Base-by-base conservation (phyloP, 2,888 invertebrate genomes). In the Limnephilus auricula region DNA sequence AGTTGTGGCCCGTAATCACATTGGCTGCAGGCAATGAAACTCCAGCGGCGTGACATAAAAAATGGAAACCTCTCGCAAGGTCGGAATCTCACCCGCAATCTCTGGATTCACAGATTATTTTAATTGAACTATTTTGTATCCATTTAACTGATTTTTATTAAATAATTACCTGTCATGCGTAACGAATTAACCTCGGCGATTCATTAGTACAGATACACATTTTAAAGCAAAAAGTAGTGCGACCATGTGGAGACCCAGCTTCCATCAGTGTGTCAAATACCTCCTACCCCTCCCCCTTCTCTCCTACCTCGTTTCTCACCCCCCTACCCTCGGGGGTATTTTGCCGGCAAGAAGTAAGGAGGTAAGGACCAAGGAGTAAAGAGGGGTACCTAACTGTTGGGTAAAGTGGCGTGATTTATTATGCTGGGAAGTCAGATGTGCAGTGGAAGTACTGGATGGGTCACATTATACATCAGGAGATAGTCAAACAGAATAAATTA, bases 401-500 rank as follows among this genome's bases (percentile, higher is more conserved):
- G 45, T 86, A 32, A 65, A 40, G 50, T 65, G 86, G 86, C 86
- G 30, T 31, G 86, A 86, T 86, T 86, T 86, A 86, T 86, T 50
- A 86, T 86, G 86, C 86, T 65, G 18, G 65, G 50, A 86, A 65
- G 32, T 86, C 50, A 50, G 86, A 86, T 86, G 65, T 86, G 86
- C 86, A 86, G 15, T 34, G 30, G 18, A 40, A 85, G 40, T 85
- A 34, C n/a, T 40, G 45, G 84, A 85, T 37, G 84, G 84, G 84
- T 37, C 84, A 37, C 40, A 84, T 85, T 85, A 85, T 85, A 40
- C 40, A 34, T 85, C 40, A 40, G 45, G 84, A 85, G 40, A 40
- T 80, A 85, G 84, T 85, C 84, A 85, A 85, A 85, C 40, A 40
- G 84, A 85, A 85, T 85, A 40, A 30, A 85, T 85, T 85, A 85